Percentiles rank a stretch among this genome's conserved stretches.
phyloP scores from a whole-genome alignment of 2,113 vertebrate genomes.

The Sebastes schlegelii region DNA sequence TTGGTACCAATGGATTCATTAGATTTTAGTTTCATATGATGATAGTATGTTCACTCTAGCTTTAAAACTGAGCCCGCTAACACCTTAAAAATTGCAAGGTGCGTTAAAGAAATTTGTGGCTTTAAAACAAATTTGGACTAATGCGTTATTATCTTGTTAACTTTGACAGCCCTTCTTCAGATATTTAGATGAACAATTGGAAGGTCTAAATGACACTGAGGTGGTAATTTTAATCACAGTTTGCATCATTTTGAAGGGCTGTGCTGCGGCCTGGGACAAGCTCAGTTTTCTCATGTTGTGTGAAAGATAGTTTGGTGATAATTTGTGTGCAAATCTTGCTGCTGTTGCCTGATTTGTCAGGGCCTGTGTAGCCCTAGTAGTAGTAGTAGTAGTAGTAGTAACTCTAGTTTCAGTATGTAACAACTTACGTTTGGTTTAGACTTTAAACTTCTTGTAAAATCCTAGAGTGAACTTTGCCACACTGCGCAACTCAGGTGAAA shows the following conservation, averaged over 20 bases:
- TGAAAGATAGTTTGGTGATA: slow-evolving; percentile 2
- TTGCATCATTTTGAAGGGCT: not conserved
- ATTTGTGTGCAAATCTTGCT: slow-evolving; percentile 5
- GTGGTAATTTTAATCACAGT: slow-evolving; percentile 3
- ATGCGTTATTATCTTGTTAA: no score
- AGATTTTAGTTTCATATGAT: no score
- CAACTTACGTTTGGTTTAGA: not conserved
- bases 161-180: no score
- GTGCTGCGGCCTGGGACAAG: not conserved
- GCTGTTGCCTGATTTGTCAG: not conserved
- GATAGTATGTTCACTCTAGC: no score
- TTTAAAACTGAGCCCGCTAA: no score
- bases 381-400: not conserved
- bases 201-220: not conserved
- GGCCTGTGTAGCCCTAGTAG: not conserved
- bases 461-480: not conserved
- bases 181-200: not conserved
- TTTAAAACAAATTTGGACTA: no score
- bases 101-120: no score
- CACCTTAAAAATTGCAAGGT: no score
- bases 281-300: not conserved
- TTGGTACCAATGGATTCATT: no score
- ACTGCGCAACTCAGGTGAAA: not conserved
- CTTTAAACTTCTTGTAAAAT: not conserved
- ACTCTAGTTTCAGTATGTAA: not conserved